Conservation (phyloP, 2,888 invertebrate species). For the Drosophila paracracens region DNA sequence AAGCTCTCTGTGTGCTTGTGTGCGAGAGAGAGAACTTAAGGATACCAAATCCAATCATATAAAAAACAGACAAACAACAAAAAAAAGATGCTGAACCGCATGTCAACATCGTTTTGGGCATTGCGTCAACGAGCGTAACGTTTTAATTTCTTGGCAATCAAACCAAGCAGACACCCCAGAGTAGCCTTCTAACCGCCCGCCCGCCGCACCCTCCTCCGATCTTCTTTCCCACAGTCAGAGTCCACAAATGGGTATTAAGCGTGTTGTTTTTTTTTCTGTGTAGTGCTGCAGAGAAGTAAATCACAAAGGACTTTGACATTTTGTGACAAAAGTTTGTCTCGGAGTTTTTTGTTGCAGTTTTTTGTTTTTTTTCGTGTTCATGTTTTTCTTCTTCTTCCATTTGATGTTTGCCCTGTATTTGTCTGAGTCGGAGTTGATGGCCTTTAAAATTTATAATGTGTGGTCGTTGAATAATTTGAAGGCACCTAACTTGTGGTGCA, state of each 20-base stretch:
- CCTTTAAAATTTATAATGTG: slow-evolving; percentile 83
- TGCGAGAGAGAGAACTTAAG: not conserved
- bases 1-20: not conserved
- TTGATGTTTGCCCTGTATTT: slow-evolving; percentile 34
- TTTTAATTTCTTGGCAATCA: slow-evolving; percentile 80
- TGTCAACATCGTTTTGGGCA: slow-evolving; percentile 74
- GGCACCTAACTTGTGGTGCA: slow-evolving; percentile 82
- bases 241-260: slow-evolving; percentile 32
- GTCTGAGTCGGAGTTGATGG: slow-evolving; percentile 42
- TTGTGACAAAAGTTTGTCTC: slow-evolving; percentile 71
- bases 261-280: slow-evolving; percentile 26
- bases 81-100: slow-evolving; percentile 33
- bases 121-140: slow-evolving; percentile 75
- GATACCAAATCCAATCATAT: slow-evolving; percentile 24
- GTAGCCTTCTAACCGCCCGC: not conserved
- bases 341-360: slow-evolving; percentile 12
- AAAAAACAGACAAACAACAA: slow-evolving; percentile 7
- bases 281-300: slow-evolving; percentile 61
- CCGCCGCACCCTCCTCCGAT: not conserved
- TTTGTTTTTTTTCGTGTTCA: not conserved
- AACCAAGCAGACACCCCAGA: slow-evolving; percentile 70
- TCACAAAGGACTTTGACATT: slow-evolving; percentile 74
- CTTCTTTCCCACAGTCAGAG: not conserved
- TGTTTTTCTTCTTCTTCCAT: not conserved
- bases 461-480: slow-evolving; percentile 83